A percentile compares a stretch with the other conserved stretches of the same genome.
phyloP scores from a whole-genome alignment of 2,113 vertebrate genomes.

The Ceuthmochares aereus region DNA sequence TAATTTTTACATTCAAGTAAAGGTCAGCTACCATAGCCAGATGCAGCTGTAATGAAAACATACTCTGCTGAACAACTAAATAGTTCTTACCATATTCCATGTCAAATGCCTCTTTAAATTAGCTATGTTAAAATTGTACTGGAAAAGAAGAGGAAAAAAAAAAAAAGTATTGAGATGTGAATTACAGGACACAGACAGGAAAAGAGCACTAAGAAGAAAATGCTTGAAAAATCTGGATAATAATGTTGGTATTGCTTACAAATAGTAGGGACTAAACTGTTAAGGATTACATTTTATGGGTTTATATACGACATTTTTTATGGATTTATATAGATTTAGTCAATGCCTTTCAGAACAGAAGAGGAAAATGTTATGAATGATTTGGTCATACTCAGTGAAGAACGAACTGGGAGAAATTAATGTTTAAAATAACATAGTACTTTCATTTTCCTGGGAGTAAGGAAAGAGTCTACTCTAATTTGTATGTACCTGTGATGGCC shows the following conservation, averaged over 20 bases:
- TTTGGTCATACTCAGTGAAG: not conserved
- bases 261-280: not conserved
- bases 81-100: not conserved
- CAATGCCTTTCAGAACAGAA: not conserved
- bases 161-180: not conserved
- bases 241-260: not conserved
- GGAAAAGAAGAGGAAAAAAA: not conserved
- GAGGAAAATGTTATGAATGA: not conserved
- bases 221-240: not conserved
- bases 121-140: not conserved
- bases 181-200: not conserved
- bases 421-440: not conserved
- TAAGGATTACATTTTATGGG: not conserved
- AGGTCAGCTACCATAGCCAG: conserved; percentile 35
- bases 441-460: not conserved
- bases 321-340: not conserved
- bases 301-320: not conserved
- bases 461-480: not conserved
- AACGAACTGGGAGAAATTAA: not conserved
- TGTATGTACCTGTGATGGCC: not conserved
- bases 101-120: conserved; percentile 11
- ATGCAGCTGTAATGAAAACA: not conserved
- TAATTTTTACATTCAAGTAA: conserved; percentile 49
- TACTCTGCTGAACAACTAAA: conserved; percentile 21
- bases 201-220: not conserved